These are phyloP conservation scores for Catalaphyllia jardinei DNA, from an alignment of 64 coral and sea anemone genomes.

Conservation along the genomic window DNA sequence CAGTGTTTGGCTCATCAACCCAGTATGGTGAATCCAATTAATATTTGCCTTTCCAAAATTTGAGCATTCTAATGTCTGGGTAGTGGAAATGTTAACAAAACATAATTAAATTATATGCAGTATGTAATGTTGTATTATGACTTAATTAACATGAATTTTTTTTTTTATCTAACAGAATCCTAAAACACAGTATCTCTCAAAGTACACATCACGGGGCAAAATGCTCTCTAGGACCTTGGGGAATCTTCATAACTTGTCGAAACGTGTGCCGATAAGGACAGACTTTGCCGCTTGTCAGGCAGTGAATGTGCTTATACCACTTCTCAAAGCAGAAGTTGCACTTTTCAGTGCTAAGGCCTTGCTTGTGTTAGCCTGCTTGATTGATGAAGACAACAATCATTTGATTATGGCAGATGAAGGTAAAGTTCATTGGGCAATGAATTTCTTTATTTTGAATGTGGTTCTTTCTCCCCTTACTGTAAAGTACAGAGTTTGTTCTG, in stretches of 20 bases:
- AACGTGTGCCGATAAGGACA: slow-evolving; percentile 67
- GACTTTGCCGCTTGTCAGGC: slow-evolving; percentile 53
- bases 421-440: background rate
- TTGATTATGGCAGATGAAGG: slow-evolving; percentile 81
- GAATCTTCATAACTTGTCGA: slow-evolving; percentile 75
- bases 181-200: slow-evolving; percentile 5
- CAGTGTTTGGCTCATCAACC: no score
- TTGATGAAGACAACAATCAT: slow-evolving; percentile 84
- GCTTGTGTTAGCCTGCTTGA: slow-evolving; percentile 76
- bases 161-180: background rate
- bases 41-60: no score
- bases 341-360: slow-evolving; percentile 60
- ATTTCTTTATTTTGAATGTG: no score
- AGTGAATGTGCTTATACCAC: slow-evolving; percentile 51
- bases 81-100: no score
- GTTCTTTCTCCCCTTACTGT: no score
- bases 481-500: no score
- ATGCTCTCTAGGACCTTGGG: slow-evolving; percentile 65
- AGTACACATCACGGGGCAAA: slow-evolving; percentile 62
- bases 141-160: no score
- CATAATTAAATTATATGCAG: no score
- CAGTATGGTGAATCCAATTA: no score
- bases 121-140: no score
- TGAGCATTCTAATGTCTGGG: no score
- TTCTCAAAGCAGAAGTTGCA: slow-evolving; percentile 52